These are phyloP conservation scores for Wiebesia pumilae DNA, from an alignment of 1,140 invertebrate genomes.

Conservation along the genomic window DNA sequence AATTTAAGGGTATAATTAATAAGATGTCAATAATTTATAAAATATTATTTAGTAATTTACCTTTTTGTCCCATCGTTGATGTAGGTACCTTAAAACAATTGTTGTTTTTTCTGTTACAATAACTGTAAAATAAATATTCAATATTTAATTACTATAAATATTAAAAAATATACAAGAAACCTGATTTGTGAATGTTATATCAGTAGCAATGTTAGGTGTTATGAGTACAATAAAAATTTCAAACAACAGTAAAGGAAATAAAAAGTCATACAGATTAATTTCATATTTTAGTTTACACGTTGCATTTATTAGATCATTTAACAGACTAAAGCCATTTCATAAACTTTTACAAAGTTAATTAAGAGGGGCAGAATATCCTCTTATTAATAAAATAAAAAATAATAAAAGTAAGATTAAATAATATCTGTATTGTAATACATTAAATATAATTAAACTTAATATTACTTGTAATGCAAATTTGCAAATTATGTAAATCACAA, in stretches of 20 bases:
- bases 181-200: too few species aligned
- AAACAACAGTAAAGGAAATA: neutral
- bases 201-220: too few species aligned
- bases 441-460: too few species aligned
- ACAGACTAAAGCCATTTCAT: too few species aligned
- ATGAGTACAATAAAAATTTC: neutral
- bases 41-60: constrained; percentile 66
- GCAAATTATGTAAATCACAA: too few species aligned
- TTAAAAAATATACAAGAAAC: neutral
- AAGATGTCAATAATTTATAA: neutral
- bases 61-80: constrained; percentile 96
- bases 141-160: neutral
- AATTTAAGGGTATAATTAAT: neutral
- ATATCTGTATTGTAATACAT: too few species aligned
- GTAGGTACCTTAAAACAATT: constrained; percentile 92
- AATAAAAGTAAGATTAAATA: too few species aligned
- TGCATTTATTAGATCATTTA: too few species aligned
- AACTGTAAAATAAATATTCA: constrained; percentile 78
- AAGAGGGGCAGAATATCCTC: neutral
- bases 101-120: constrained; percentile 97
- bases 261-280: too few species aligned
- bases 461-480: too few species aligned
- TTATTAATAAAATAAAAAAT: too few species aligned
- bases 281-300: too few species aligned
- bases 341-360: neutral